phyloP scores from a whole-genome alignment of 2,113 vertebrate genomes.

The Pandion haliaetus region DNA sequence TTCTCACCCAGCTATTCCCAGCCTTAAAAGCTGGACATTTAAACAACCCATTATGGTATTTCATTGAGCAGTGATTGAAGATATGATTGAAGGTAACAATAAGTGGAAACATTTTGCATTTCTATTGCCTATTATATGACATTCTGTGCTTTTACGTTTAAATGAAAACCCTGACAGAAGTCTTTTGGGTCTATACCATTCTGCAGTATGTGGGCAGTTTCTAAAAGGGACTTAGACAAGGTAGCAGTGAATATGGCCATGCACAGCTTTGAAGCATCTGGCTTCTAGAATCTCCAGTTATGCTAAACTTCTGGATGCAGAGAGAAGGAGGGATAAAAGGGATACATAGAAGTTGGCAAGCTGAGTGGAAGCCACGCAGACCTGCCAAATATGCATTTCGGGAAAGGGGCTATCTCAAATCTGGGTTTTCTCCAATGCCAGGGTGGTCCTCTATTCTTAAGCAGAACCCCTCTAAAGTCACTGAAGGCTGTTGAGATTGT shows the following conservation, averaged over 20 bases:
- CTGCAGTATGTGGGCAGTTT: not conserved
- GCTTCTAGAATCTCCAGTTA: not conserved
- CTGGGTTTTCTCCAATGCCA: not conserved
- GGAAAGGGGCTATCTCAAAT: not conserved
- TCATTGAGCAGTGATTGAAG: not conserved
- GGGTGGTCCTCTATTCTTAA: not conserved
- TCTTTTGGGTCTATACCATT: not conserved
- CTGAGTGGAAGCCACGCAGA: not conserved
- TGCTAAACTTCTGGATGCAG: not conserved
- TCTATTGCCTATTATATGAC: not conserved
- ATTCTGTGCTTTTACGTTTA: not conserved
- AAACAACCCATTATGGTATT: not conserved
- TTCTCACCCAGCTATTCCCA: not conserved
- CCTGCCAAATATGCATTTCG: not conserved
- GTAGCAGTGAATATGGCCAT: not conserved
- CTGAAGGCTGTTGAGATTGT: not conserved
- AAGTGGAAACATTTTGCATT: not conserved
- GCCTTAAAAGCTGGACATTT: not conserved
- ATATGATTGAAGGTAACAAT: not conserved
- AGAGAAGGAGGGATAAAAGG: not conserved
- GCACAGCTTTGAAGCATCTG: not conserved
- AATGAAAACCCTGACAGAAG: not conserved
- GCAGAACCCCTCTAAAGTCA: not conserved
- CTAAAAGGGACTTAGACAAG: not conserved
- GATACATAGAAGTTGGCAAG: not conserved